These are phyloP conservation scores for Gambelia wislizenii DNA, from an alignment of 2,797 vertebrate genomes.

Conservation along the genomic window DNA sequence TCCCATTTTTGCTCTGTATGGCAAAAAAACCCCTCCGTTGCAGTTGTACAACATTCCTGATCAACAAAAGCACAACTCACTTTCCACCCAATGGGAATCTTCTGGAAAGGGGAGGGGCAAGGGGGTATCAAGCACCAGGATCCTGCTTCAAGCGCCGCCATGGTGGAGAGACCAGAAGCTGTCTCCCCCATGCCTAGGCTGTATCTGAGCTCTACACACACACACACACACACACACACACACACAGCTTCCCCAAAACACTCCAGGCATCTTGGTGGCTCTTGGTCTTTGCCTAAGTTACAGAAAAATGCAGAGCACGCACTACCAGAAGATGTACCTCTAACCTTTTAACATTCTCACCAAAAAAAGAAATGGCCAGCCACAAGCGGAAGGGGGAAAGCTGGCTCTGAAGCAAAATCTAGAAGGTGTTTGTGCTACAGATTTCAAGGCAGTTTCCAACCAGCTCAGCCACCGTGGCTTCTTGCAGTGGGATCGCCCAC, in stretches of 20 bases:
- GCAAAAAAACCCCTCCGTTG: no score
- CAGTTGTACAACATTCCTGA: background rate
- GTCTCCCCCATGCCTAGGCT: background rate
- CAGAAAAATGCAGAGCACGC: background rate
- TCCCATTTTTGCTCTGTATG: background rate
- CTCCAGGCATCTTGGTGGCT: background rate
- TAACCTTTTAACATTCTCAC: background rate
- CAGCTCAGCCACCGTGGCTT: background rate
- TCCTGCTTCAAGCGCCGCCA: background rate
- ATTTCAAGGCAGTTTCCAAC: background rate
- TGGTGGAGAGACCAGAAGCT: no score
- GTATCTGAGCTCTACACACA: no score
- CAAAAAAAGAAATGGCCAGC: background rate
- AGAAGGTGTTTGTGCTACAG: background rate
- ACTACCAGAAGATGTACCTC: no score
- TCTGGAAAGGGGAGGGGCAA: background rate
- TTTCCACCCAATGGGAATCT: background rate
- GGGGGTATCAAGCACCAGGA: background rate
- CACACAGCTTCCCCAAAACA: no score
- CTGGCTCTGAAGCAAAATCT: fast-evolving
- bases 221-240: no score
- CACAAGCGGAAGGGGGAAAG: background rate
- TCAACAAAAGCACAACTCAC: no score
- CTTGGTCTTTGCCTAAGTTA: background rate
- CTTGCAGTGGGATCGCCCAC: background rate